phyloP scores from a whole-genome alignment of 1,140 invertebrate species.

The Lepidotrigona ventralis region DNA sequence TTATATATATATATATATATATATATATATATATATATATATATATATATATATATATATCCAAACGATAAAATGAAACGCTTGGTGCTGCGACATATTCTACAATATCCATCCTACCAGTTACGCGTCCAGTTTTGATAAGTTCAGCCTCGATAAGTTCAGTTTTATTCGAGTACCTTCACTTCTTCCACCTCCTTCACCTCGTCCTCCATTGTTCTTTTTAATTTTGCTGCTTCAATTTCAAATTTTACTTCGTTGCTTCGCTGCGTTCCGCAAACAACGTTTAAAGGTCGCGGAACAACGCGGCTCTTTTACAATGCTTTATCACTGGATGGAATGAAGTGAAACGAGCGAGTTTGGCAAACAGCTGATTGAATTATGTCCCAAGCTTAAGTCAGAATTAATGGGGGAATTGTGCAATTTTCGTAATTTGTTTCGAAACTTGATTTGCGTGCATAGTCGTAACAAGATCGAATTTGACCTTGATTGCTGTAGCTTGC shows the following conservation, averaged over 20 bases:
- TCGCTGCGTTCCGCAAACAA: not conserved
- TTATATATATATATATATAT: too few species aligned
- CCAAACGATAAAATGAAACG: conserved; percentile 7
- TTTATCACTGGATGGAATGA: not conserved
- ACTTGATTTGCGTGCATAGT: conserved; percentile 36
- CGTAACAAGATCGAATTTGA: conserved; percentile 30
- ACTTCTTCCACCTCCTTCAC: too few species aligned
- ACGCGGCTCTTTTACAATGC: too few species aligned
- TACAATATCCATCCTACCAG: not conserved
- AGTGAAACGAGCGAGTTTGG: not conserved
- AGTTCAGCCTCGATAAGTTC: conserved; percentile 1
- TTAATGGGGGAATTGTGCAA: not conserved
- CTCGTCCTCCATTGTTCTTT: too few species aligned
- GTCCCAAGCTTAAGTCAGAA: not conserved
- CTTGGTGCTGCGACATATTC: not conserved
- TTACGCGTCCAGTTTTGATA: conserved; percentile 8
- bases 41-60: too few species aligned
- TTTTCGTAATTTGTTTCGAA: conserved; percentile 15
- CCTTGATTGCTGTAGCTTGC: conserved; percentile 43
- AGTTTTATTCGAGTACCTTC: not conserved
- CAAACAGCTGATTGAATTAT: conserved; percentile 13
- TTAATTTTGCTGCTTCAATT: not conserved
- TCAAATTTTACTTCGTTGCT: conserved; percentile 7
- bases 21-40: too few species aligned
- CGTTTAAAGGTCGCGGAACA: conserved; percentile 4